Percentiles rank a stretch among this genome's conserved stretches.
Conservation (phyloP, 2,113 vertebrate genomes). For the Cnemophilus loriae region DNA sequence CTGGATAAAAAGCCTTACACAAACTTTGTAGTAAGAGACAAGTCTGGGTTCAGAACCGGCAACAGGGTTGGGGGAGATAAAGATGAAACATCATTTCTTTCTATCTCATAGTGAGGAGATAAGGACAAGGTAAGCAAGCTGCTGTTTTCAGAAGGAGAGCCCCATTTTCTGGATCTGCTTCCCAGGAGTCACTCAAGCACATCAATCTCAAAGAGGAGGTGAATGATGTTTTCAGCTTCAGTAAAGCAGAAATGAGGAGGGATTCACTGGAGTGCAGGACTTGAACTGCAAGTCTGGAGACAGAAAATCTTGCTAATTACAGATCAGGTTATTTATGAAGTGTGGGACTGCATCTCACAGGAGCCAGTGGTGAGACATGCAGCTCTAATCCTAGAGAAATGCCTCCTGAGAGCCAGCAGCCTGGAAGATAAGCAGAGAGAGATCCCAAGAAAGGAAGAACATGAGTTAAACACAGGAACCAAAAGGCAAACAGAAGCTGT, state of each 20-base stretch:
- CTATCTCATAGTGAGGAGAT: neutral
- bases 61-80: neutral
- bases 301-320: conserved; percentile 1
- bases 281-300: neutral
- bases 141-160: neutral
- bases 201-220: neutral
- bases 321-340: conserved; percentile 28
- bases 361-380: neutral
- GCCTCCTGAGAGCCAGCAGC: neutral
- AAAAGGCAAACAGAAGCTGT: conserved; percentile 20
- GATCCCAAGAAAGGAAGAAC: neutral
- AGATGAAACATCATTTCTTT: neutral
- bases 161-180: neutral
- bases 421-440: conserved; percentile 9
- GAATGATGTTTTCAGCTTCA: neutral
- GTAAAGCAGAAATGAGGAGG: neutral
- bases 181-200: neutral
- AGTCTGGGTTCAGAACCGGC: neutral
- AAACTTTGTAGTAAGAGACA: neutral
- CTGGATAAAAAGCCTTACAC: neutral
- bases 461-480: neutral
- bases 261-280: neutral
- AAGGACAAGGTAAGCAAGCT: neutral
- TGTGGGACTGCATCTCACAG: neutral
- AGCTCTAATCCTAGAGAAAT: neutral